These are phyloP conservation scores for Marronus borbonicus DNA, from an alignment of 2,888 invertebrate genomes.

Conservation along the genomic window DNA sequence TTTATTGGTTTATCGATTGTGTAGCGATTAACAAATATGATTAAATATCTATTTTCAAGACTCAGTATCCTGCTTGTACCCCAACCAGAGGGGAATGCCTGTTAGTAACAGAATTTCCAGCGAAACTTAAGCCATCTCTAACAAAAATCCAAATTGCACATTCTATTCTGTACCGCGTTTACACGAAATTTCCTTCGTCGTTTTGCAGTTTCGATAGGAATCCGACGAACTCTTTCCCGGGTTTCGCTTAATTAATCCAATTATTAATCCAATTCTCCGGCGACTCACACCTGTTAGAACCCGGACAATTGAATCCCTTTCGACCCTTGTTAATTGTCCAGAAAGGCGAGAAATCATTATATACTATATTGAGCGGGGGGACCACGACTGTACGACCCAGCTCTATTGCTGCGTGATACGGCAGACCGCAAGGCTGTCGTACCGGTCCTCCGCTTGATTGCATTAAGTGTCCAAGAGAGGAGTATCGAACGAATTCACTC, in stretches of 20 bases:
- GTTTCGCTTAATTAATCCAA: slow-evolving; percentile 49
- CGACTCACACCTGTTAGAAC: slow-evolving; percentile 69
- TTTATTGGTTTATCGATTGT: too few species aligned
- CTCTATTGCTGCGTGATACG: slow-evolving; percentile 63
- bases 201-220: slow-evolving; percentile 19
- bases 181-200: neutral
- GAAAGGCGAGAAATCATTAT: slow-evolving; percentile 70
- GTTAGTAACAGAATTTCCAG: neutral
- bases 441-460: slow-evolving; percentile 39
- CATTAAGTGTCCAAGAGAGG: slow-evolving; percentile 29
- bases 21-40: too few species aligned
- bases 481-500: slow-evolving; percentile 20
- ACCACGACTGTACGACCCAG: slow-evolving; percentile 40
- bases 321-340: slow-evolving; percentile 71
- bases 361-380: slow-evolving; percentile 52
- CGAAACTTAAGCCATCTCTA: too few species aligned
- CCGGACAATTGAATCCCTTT: slow-evolving; percentile 70
- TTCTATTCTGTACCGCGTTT: neutral
- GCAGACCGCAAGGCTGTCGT: slow-evolving; percentile 66
- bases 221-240: slow-evolving; percentile 5
- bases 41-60: too few species aligned
- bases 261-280: slow-evolving; percentile 64
- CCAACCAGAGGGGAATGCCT: neutral
- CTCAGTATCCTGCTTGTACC: too few species aligned
- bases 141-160: slow-evolving; percentile 2